Percentiles rank a stretch among this genome's conserved stretches.
phyloP scores from a whole-genome alignment of 1,140 invertebrate species.

The Drosophila subobscura region DNA sequence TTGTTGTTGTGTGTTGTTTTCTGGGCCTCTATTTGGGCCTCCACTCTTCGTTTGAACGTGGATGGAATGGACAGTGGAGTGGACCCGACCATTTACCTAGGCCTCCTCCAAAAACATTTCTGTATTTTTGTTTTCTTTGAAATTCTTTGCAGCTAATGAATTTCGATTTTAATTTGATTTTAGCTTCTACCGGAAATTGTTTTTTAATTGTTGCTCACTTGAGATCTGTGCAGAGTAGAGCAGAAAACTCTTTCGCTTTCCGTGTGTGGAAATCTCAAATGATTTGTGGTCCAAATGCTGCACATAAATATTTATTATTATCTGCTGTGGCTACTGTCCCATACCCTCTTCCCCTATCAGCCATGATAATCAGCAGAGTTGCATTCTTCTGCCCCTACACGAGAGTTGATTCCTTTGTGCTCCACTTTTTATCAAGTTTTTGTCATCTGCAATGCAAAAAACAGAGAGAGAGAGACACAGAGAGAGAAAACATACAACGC shows the following conservation, averaged over 20 bases:
- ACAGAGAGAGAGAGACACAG: too few relatives aligned
- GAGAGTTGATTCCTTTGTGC: constrained; percentile 42
- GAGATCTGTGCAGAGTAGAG: constrained; percentile 5
- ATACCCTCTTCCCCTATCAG: constrained; percentile 13
- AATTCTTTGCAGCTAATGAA: constrained; percentile 37
- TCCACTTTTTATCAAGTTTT: constrained; percentile 47
- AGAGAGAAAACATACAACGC: constrained; percentile 15
- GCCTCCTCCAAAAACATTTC: constrained; percentile 26
- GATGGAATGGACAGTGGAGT: too few relatives aligned
- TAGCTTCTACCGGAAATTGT: constrained; percentile 52
- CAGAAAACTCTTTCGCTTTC: neutral
- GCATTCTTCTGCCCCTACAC: neutral
- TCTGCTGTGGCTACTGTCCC: constrained; percentile 1
- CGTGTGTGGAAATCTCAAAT: constrained; percentile 28
- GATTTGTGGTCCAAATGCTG: constrained; percentile 40
- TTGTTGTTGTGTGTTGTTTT: constrained; percentile 14
- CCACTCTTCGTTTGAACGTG: too few relatives aligned
- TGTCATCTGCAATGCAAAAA: constrained; percentile 29
- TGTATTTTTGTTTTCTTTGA: neutral
- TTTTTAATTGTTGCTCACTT: constrained; percentile 43
- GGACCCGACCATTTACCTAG: constrained; percentile 18
- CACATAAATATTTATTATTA: constrained; percentile 53
- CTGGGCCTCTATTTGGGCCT: neutral
- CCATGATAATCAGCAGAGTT: constrained; percentile 37
- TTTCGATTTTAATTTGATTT: constrained; percentile 65